Base-by-base conservation (phyloP, 2,797 vertebrate species). In the Bradypodion ventrale region DNA sequence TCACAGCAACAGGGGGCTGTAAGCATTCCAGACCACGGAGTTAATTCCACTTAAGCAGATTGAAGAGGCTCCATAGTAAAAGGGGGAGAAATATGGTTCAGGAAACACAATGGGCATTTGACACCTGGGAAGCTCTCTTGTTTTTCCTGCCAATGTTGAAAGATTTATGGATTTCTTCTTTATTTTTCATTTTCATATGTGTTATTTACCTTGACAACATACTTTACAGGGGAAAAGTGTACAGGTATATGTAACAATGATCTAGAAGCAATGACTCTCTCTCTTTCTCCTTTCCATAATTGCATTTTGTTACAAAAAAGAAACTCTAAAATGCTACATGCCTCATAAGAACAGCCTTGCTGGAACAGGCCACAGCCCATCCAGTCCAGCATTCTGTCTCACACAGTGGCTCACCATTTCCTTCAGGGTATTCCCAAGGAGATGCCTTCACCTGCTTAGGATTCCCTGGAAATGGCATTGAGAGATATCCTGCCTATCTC, bases 21-120 rank as follows among this genome's bases (percentile, higher is more conserved):
- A 91, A 94, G 68, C 84, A 93, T 92, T 90, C 86, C 90, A 5
- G 13, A 88, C 83, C 0, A 0, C 56, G 66, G 82, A 92, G 85
- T 94, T 95, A 95, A 95, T 95, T 94, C 91, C 89, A 84, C 76
- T 94, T 94, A 94, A 92, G 94, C 92, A 94, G 90, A 91, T 92
- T 91, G 87, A 86, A 93, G 92, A 89, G 94, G 78, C 72, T 92
- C 78, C 52, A 29, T 66, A 88, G 86, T 93, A 91, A 85, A 56
- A 87, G 83, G 79, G 84, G 90, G 83, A 78, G n/a, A 89, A 86
- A 78, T 19, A 79, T 91, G 89, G 91, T 89, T 91, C 76, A 83
- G 77, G 76, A 86, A 94, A 89, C 78, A 84, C 49, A 63, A 78
- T 79, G 49, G 56, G 60, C 86, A 68, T 89, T 49, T 44, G 82